A percentile compares a stretch with the other conserved stretches of the same genome.
phyloP scores from a whole-genome alignment of 2,113 vertebrate species.

The Cervus canadensis region DNA sequence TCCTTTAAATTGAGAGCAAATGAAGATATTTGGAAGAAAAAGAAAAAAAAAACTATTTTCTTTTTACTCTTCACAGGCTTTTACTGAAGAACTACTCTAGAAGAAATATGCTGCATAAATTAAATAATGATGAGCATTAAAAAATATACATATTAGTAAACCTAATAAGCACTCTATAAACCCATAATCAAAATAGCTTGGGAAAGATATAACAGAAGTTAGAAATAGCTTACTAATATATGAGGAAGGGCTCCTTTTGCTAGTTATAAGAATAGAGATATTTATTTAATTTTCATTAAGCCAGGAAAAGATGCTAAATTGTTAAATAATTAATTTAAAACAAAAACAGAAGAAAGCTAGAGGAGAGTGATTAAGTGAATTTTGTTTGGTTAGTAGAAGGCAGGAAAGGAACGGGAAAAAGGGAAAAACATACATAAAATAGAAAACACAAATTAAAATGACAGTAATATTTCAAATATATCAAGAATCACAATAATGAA shows the following conservation, averaged over 20 bases:
- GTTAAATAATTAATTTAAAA: background rate
- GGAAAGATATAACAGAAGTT: background rate
- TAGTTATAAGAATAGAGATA: background rate
- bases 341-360: background rate
- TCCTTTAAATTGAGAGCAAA: conserved; percentile 12
- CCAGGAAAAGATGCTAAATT: background rate
- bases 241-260: background rate
- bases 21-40: background rate
- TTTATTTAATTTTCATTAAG: background rate
- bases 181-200: background rate
- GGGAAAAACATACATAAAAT: background rate
- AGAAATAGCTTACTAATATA: background rate
- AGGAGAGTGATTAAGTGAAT: background rate
- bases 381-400: background rate
- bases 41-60: background rate
- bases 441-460: background rate
- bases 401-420: background rate
- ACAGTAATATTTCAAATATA: background rate
- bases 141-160: background rate
- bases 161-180: background rate
- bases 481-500: background rate
- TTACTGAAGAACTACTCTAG: background rate
- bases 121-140: background rate
- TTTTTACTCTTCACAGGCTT: background rate
- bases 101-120: background rate